Percentiles rank a stretch among this genome's conserved stretches.
phyloP scores from a whole-genome alignment of 2,797 vertebrate genomes.

The Trachurus trachurus region DNA sequence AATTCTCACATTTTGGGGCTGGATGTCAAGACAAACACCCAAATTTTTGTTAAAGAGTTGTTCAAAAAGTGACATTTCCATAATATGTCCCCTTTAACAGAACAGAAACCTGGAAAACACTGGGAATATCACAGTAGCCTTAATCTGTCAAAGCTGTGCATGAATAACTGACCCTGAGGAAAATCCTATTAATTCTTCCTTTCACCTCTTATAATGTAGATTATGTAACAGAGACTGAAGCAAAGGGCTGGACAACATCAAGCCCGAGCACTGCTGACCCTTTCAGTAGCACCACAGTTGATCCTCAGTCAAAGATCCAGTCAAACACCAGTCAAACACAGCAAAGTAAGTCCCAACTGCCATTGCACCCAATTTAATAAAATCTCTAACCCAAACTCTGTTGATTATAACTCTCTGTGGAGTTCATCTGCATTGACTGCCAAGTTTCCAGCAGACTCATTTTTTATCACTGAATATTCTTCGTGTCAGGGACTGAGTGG shows the following conservation, averaged over 20 bases:
- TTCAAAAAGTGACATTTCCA: no score
- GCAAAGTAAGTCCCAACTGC: background rate
- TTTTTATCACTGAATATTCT: no score
- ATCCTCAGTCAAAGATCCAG: no score
- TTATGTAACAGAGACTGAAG: accelerated
- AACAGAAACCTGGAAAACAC: background rate
- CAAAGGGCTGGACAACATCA: accelerated
- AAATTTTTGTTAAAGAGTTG: no score
- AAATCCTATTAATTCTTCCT: background rate
- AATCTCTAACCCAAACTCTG: background rate
- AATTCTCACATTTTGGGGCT: no score
- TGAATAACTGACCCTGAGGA: background rate
- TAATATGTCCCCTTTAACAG: background rate
- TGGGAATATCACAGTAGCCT: background rate
- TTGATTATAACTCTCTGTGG: background rate
- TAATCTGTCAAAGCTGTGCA: background rate
- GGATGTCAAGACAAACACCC: no score
- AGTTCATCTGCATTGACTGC: no score
- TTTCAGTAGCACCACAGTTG: background rate
- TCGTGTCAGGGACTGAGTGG: no score
- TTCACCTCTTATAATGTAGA: background rate
- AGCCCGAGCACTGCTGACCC: background rate
- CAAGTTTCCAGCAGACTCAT: no score
- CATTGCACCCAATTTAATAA: background rate
- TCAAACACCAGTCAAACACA: accelerated